Conservation (phyloP, 1,140 invertebrate species). For the Laupala kohalensis region DNA sequence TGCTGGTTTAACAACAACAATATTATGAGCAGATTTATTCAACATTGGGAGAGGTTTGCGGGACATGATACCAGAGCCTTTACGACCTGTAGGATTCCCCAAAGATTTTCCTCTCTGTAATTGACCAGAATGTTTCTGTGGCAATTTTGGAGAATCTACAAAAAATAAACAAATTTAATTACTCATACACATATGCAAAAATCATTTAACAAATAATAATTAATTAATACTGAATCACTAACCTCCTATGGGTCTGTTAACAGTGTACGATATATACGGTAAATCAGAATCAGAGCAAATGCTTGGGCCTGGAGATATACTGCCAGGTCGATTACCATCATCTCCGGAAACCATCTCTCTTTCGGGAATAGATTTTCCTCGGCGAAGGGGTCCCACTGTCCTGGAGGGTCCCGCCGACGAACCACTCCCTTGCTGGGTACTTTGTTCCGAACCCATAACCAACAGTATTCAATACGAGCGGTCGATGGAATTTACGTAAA, state of each 20-base stretch:
- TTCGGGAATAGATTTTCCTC: conserved; percentile 4
- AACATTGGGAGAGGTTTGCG: conserved; percentile 4
- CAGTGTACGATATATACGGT: conserved; percentile 88
- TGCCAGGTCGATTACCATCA: conserved; percentile 32
- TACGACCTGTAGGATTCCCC: conserved; percentile 15
- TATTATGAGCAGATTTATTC: conserved; percentile 38
- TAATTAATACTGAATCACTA: conserved; percentile 11
- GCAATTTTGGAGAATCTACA: conserved; percentile 60
- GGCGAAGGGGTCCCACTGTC: background rate
- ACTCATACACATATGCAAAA: background rate
- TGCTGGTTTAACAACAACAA: conserved; percentile 75
- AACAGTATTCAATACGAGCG: background rate
- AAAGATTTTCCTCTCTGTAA: conserved; percentile 31
- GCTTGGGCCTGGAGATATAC: conserved; percentile 65
- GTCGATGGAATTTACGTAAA: background rate
- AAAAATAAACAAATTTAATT: background rate
- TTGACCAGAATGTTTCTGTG: conserved; percentile 38
- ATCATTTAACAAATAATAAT: background rate
- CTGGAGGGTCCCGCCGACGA: background rate
- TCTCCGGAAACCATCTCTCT: background rate
- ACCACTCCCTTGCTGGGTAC: conserved; percentile 7
- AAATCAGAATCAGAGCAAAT: conserved; percentile 80
- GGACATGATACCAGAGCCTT: conserved; percentile 1
- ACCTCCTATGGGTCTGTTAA: conserved; percentile 80
- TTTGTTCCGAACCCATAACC: conserved; percentile 8